Percentiles rank a stretch among this genome's conserved stretches.
phyloP scores from a whole-genome alignment of 1,140 invertebrate species.

The Laupala kohalensis region DNA sequence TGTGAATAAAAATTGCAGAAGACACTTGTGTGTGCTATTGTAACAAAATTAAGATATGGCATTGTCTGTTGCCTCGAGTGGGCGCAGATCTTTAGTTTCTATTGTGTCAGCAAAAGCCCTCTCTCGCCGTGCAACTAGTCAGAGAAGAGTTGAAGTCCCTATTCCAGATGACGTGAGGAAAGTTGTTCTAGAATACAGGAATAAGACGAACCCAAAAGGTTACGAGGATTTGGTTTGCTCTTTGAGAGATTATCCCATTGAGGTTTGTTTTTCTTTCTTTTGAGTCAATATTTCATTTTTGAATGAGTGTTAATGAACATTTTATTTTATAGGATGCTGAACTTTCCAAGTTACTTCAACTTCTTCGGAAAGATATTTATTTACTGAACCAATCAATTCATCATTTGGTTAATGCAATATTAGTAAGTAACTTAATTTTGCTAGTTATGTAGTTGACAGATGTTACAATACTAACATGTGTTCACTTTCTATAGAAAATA shows the following conservation, averaged over 20 bases:
- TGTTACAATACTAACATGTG: not conserved
- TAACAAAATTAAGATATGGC: not conserved
- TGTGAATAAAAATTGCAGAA: not conserved
- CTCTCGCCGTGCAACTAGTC: not conserved
- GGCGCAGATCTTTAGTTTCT: not conserved
- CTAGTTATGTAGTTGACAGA: not conserved
- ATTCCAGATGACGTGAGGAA: not conserved
- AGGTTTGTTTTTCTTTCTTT: not conserved
- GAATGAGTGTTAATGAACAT: conserved; percentile 1
- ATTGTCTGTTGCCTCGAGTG: not conserved
- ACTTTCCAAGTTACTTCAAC: not conserved
- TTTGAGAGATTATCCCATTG: not conserved
- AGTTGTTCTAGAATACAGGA: not conserved
- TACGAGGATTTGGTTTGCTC: not conserved
- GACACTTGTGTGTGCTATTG: not conserved
- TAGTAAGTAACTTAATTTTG: not conserved
- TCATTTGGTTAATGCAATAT: conserved; percentile 2
- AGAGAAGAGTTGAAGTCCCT: not conserved
- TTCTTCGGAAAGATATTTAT: not conserved
- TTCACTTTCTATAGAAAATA: conserved; percentile 25
- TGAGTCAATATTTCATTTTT: not conserved
- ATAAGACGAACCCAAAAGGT: not conserved
- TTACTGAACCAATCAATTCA: not conserved
- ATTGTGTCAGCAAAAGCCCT: not conserved
- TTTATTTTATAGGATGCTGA: conserved; percentile 8